Base-by-base conservation (phyloP, 2,888 invertebrate genomes). In the Rhopalosiphum nymphaeae region DNA sequence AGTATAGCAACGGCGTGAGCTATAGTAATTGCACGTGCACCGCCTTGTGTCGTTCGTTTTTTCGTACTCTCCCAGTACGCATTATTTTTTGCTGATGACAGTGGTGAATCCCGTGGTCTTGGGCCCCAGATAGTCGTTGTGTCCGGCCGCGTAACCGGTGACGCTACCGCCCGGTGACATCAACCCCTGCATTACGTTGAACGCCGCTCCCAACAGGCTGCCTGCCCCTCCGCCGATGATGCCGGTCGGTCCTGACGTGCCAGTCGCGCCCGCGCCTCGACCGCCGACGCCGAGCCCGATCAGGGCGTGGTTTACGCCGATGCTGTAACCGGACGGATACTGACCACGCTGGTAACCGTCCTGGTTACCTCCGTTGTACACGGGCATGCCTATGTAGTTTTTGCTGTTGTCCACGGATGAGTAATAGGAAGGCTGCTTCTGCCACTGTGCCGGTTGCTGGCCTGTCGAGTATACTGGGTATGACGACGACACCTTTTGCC, bases 221-320 rank as follows among this genome's bases (percentile, higher is more conserved):
- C 94, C 86, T 7, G 61, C 21, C 53, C 10, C 67, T 44, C n/a
- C 42, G 16, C 26, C 21, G 44, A 53, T 91, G n/a, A 91, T 9
- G 44, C n/a, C 21, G 26, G 53, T 91, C 25, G 86, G 13, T 49
- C 42, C 86, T 61, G 85, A 78, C 90, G 29, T n/a, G 49, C 42
- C 86, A 29, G 90, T 61, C 26, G 44, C 36, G 10, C 85, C 78
- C 88, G 3, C n/a, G 84, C 89, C 56, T 11, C 36, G 57, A 16
- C 61, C 49, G 0, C 61, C 86, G 42, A 61, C 86, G 29, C 94
- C 94, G 42, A 94, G 86, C 10, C 90, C 94, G 25, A 67, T 49
- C 3, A 94, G 86, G 25, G 94, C 94, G 91, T 94, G 94, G 86
- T 94, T 94, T 10, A 94, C 94, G 7, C 94, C 94, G 29, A 94